Conservation (phyloP, 2,888 invertebrate genomes). For the Unio pictorum region DNA sequence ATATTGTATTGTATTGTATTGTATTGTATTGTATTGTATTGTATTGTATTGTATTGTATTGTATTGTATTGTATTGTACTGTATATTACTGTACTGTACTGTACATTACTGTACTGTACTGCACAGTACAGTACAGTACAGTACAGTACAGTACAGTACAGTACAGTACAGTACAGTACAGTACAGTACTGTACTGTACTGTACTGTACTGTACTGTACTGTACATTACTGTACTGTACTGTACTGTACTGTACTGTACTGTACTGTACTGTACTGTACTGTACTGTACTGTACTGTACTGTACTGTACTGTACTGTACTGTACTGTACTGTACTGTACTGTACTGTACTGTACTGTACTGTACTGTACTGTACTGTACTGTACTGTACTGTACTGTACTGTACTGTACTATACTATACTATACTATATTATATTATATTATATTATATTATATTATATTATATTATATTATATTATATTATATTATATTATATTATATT, state of each 20-base stretch:
- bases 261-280: conserved; percentile 8
- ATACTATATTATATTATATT: conserved; percentile 5
- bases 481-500: conserved; percentile 2
- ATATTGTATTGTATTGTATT: conserved; percentile 9
- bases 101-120: conserved; percentile 5
- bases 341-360: conserved; percentile 9
- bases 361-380: conserved; percentile 8
- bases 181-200: conserved; percentile 9
- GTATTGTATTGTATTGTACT: conserved; percentile 9
- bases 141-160: conserved; percentile 7
- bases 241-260: conserved; percentile 10
- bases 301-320: conserved; percentile 9
- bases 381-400: conserved; percentile 8
- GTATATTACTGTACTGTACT: conserved; percentile 1
- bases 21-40: conserved; percentile 3
- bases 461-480: conserved; percentile 4
- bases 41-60: conserved; percentile 9
- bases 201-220: conserved; percentile 2
- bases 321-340: conserved; percentile 6
- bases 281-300: conserved; percentile 10
- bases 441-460: conserved; percentile 4
- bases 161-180: conserved; percentile 9
- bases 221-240: conserved; percentile 5
- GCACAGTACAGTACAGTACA: conserved; percentile 8
- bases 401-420: conserved; percentile 5